These are phyloP conservation scores for Heteromormyrus szaboi DNA, from an alignment of 2,797 vertebrate genomes.

Conservation along the genomic window DNA sequence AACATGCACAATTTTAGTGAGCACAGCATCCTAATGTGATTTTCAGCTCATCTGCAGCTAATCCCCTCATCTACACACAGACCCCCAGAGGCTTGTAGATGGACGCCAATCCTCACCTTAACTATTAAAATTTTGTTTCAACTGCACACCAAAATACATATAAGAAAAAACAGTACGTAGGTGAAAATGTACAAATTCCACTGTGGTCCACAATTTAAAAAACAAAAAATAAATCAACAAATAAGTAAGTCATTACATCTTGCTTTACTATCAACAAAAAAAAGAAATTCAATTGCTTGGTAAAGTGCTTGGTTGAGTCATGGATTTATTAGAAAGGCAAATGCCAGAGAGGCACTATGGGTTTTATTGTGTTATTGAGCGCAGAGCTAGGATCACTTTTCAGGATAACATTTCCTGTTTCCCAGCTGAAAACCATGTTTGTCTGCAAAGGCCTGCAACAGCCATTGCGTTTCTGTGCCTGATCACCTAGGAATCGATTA, in stretches of 20 bases:
- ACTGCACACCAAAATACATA: background rate
- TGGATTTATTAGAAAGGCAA: background rate
- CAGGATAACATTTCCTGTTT: background rate
- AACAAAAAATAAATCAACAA: background rate
- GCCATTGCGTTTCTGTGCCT: background rate
- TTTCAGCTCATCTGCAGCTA: conserved; percentile 45
- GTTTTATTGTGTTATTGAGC: background rate
- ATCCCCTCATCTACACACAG: conserved; percentile 27
- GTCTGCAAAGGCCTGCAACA: background rate
- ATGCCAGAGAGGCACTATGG: background rate
- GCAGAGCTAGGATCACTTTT: background rate
- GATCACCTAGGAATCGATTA: background rate
- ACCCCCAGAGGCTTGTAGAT: background rate
- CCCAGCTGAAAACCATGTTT: background rate
- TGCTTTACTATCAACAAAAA: background rate
- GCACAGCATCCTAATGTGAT: conserved; percentile 58
- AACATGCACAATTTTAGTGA: conserved; percentile 29
- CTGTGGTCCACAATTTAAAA: background rate
- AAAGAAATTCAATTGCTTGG: background rate
- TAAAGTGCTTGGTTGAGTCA: background rate
- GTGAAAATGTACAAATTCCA: background rate
- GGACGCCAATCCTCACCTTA: background rate
- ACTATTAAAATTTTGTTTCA: background rate
- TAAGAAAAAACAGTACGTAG: background rate
- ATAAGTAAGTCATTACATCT: background rate